A percentile compares a stretch with the other conserved stretches of the same genome.
These are phyloP conservation scores for Notothenia coriiceps DNA, from an alignment of 2,113 vertebrate genomes.

Conservation along the genomic window DNA sequence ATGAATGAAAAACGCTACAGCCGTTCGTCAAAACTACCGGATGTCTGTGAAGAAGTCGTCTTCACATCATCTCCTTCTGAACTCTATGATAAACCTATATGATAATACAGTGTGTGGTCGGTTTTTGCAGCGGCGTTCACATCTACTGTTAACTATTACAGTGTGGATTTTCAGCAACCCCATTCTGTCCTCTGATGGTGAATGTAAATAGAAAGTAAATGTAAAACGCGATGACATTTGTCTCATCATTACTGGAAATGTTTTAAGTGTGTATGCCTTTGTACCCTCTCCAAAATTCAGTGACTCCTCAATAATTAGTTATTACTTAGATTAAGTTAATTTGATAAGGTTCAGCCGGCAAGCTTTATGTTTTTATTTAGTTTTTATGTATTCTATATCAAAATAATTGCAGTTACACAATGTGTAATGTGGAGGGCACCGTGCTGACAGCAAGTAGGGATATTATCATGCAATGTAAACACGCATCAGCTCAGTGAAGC, in stretches of 20 bases:
- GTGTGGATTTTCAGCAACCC: conserved; percentile 20
- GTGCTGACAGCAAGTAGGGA: rapidly evolving
- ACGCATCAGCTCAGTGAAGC: background rate
- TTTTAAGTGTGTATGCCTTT: background rate
- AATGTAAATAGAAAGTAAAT: conserved; percentile 58
- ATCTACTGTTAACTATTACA: conserved; percentile 28
- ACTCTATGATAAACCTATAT: conserved; percentile 42
- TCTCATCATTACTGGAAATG: conserved; percentile 46
- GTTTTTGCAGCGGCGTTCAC: conserved; percentile 45
- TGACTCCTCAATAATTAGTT: background rate
- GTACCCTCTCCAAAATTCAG: background rate
- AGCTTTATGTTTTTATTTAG: background rate
- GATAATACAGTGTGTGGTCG: conserved; percentile 51
- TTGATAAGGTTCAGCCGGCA: background rate
- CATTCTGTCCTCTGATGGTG: conserved; percentile 21
- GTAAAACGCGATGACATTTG: conserved; percentile 52
- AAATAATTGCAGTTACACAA: background rate
- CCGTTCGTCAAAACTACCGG: conserved; percentile 10
- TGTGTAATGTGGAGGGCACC: background rate
- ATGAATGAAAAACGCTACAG: conserved; percentile 20
- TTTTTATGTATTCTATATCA: background rate
- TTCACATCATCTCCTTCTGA: conserved; percentile 16
- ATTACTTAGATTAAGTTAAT: conserved; percentile 7
- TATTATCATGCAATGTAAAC: background rate
- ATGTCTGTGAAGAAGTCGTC: conserved; percentile 24